Evolutionary conservation across 2,888 invertebrate species (phyloP), one percentile per base, ranked within the genome.

Genomic region (Tillus elongatus): DNA sequence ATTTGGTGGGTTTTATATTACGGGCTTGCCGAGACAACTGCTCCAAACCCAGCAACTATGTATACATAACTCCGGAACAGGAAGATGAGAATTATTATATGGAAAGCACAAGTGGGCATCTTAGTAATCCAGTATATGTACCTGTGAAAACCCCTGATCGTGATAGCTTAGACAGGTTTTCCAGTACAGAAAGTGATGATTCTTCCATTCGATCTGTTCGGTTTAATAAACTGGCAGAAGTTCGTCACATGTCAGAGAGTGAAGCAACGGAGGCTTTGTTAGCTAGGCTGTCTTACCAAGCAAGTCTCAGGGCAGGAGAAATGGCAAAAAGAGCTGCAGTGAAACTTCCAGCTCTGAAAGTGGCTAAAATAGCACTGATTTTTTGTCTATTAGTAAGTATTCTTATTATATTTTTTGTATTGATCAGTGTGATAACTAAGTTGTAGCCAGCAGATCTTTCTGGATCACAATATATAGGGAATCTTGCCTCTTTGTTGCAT

Each of bases 251-350:
- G 84, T 88, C 88, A 0, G 85, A 88, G 39, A 76, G 77, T 45
- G 85, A 91, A 68, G 96, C 95, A 2, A 86, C 88, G 29, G 96
- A 95, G 58, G 96, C 96, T 6, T 68, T 91, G 44, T 71, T 93
- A 56, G 91, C 96, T 2, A 75, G 96, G 33, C 71, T 96, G 43
- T 93, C 95, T n/a, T 96, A 95, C 72, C 80, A 88, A 47, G 93
- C 93, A 4, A 90, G 88, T 40, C 64, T 91, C 44, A 74, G 90
- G 42, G 90, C 90, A 35, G 79, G 82, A 13, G 86, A 87, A 61
- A 73, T 79, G 46, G 81, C 84, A 2, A 74, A 80, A 50, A 70
- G 82, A 38, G 78, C 82, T 41, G 83, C 85, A 26, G 82, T 79
- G 45, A 83, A 82, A 56, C 75, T 88, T 41, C 80, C 84, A 26